Conservation (phyloP, 1,140 invertebrate species). For the Anoplolepis gracilipes region DNA sequence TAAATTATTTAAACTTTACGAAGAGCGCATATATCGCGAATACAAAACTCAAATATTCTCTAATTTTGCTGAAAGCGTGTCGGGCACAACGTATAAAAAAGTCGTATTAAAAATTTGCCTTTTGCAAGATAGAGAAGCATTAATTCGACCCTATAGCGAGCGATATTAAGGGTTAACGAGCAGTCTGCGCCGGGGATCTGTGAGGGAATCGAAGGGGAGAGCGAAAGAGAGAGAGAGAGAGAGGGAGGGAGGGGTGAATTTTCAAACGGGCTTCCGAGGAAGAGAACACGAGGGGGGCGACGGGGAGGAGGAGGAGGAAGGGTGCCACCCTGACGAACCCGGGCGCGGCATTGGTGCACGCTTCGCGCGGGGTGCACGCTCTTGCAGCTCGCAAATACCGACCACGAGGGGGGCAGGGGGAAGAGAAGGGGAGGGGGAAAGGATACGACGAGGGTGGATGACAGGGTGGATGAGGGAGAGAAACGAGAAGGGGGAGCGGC, state of each 20-base stretch:
- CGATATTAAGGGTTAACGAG: constrained; percentile 41
- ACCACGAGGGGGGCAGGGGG: too few species aligned
- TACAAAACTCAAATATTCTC: neutral
- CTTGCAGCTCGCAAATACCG: constrained; percentile 70
- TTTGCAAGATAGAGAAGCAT: constrained; percentile 37
- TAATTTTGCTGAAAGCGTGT: constrained; percentile 2
- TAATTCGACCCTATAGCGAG: constrained; percentile 16
- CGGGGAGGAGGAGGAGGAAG: neutral
- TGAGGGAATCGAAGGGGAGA: neutral
- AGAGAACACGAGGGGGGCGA: neutral
- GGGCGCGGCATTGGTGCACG: constrained; percentile 44
- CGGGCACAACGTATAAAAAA: neutral
- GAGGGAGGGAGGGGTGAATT: constrained; percentile 40
- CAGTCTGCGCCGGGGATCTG: neutral
- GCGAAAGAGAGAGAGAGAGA: constrained; percentile 6
- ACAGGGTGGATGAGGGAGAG: constrained; percentile 8
- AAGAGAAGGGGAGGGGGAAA: too few species aligned
- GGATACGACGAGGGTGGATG: constrained; percentile 36
- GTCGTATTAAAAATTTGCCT: constrained; percentile 1
- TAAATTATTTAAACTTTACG: neutral
- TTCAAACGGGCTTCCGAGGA: constrained; percentile 55
- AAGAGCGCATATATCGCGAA: neutral
- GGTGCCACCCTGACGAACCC: constrained; percentile 48
- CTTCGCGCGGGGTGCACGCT: constrained; percentile 69
- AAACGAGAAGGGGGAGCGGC: neutral